Evolutionary conservation across 2,888 invertebrate genomes (phyloP).

Genomic region (Ferdinandea cuprea): DNA sequence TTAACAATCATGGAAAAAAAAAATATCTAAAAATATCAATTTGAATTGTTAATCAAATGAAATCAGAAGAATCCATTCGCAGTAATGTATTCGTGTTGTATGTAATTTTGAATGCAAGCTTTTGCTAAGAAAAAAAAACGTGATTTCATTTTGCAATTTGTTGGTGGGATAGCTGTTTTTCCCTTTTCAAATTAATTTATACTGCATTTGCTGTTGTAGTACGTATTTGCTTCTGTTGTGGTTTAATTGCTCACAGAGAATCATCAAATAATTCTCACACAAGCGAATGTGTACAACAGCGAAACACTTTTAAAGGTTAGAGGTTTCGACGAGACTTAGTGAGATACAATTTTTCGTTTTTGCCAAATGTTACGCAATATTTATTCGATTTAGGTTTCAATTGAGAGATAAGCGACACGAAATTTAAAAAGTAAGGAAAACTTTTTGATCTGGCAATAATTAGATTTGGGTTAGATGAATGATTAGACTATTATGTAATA

Average conservation of each 20-base stretch:
- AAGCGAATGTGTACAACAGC: constrained; percentile 1
- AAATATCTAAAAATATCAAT: constrained; percentile 9
- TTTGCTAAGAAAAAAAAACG: constrained; percentile 23
- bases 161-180: neutral
- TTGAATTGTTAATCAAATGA: neutral
- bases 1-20: constrained; percentile 6
- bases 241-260: constrained; percentile 58
- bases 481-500: neutral
- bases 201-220: constrained; percentile 19
- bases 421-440: neutral
- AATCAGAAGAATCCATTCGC: constrained; percentile 32
- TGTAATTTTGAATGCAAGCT: constrained; percentile 12
- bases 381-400: constrained; percentile 10
- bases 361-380: constrained; percentile 2
- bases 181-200: constrained; percentile 21
- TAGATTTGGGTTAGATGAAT: constrained; percentile 32
- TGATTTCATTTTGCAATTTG: constrained; percentile 36
- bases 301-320: constrained; percentile 42
- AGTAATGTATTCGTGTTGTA: constrained; percentile 3
- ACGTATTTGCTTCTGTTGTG: constrained; percentile 10
- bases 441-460: neutral
- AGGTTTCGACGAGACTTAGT: constrained; percentile 20
- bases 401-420: constrained; percentile 15
- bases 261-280: constrained; percentile 37
- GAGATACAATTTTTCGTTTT: constrained; percentile 5